phyloP scores from a whole-genome alignment of 2,113 vertebrate genomes.

The Diadophis punctatus region DNA sequence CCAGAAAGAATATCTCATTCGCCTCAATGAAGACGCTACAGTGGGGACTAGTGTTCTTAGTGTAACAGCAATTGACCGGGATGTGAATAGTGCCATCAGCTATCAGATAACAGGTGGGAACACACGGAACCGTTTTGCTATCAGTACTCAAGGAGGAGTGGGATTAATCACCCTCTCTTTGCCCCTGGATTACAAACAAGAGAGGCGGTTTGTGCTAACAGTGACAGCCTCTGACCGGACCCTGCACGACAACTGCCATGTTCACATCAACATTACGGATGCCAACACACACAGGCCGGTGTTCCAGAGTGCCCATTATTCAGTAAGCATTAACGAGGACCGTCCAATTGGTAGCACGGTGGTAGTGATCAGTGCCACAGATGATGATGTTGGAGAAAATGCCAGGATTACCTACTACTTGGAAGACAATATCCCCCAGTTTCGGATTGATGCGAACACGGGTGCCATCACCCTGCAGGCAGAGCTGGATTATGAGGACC shows the following conservation, averaged over 20 bases:
- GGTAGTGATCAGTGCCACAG: constrained; percentile 93
- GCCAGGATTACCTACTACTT: constrained; percentile 92
- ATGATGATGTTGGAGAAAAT: constrained; percentile 95
- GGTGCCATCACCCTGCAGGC: constrained; percentile 94
- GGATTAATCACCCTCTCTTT: constrained; percentile 90
- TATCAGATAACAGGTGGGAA: constrained; percentile 98
- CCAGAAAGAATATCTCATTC: constrained; percentile 89
- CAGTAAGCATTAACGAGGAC: constrained; percentile 90
- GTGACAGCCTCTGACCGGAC: constrained; percentile 94
- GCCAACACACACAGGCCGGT: constrained; percentile 96
- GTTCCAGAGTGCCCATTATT: constrained; percentile 96
- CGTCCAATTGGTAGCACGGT: constrained; percentile 89
- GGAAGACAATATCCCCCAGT: constrained; percentile 95
- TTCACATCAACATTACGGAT: constrained; percentile 96
- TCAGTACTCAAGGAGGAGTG: constrained; percentile 87
- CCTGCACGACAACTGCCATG: constrained; percentile 90
- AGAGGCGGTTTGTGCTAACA: constrained; percentile 90
- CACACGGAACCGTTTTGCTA: constrained; percentile 93
- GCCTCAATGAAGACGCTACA: constrained; percentile 89
- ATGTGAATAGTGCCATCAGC: constrained; percentile 93
- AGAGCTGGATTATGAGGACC: constrained; percentile 95
- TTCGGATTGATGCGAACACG: constrained; percentile 85
- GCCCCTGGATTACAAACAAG: constrained; percentile 97
- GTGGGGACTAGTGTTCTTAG: constrained; percentile 93
- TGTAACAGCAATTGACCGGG: constrained; percentile 89